Evolutionary conservation across 2,888 invertebrate species (phyloP).

Genomic region (Thera britannica): DNA sequence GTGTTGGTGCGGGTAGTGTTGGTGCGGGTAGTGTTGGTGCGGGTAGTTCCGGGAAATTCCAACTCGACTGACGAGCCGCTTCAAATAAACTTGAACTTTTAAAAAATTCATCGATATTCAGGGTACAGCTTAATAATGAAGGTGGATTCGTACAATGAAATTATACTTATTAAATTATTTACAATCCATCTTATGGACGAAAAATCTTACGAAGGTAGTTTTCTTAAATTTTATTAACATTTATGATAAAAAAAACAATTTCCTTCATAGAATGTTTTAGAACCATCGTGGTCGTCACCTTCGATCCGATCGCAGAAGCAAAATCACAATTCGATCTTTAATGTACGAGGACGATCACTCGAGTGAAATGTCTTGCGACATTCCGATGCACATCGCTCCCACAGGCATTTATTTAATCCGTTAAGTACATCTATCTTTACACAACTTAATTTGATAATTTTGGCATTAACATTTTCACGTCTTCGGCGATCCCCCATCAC

Average conservation of each 20-base stretch:
- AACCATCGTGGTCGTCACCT: background rate
- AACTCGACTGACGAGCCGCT: too few species aligned
- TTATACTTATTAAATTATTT: constrained; percentile 28
- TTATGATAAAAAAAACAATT: constrained; percentile 12
- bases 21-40: too few species aligned
- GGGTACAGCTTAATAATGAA: background rate
- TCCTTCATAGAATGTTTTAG: background rate
- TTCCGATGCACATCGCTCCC: too few species aligned
- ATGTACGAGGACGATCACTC: background rate
- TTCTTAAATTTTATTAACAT: constrained; percentile 16
- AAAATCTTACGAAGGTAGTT: constrained; percentile 15
- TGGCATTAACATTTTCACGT: too few species aligned
- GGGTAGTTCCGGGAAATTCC: too few species aligned
- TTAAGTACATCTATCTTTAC: too few species aligned
- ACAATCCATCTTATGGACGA: constrained; percentile 40
- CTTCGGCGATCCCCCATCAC: too few species aligned
- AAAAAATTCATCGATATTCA: background rate
- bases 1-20: too few species aligned
- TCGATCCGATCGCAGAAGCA: background rate
- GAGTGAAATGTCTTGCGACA: too few species aligned
- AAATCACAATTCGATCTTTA: background rate
- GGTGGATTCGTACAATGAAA: background rate
- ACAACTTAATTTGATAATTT: too few species aligned
- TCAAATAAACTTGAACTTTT: too few species aligned
- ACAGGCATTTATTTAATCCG: too few species aligned